These are phyloP conservation scores for Magallana nippona DNA, from an alignment of 2,888 invertebrate genomes.

Conservation along the genomic window DNA sequence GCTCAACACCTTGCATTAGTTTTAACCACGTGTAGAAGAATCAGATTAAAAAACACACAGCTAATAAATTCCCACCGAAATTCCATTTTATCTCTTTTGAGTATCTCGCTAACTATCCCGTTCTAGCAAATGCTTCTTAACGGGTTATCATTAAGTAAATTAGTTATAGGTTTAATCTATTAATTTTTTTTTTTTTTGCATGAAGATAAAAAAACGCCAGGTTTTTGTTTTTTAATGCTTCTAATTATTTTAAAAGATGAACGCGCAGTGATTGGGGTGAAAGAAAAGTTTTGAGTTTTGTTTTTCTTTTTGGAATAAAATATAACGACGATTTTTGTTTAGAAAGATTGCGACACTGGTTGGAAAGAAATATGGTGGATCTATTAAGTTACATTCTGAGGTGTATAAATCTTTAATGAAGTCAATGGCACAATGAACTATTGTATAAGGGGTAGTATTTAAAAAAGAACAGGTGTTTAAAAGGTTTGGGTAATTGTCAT, in stretches of 20 bases:
- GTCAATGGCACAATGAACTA: constrained; percentile 7
- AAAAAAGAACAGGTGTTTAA: constrained; percentile 30
- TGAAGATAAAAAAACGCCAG: background rate
- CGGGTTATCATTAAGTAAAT: constrained; percentile 11
- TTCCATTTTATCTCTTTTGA: constrained; percentile 19
- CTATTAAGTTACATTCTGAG: background rate
- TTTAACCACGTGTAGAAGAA: constrained; percentile 32
- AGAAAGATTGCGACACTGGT: background rate
- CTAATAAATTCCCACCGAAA: constrained; percentile 30
- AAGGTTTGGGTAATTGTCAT: constrained; percentile 19
- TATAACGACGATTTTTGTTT: background rate
- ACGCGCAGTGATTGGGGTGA: background rate
- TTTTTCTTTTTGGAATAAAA: too few relatives aligned
- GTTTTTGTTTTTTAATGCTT: background rate
- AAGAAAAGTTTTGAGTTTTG: background rate
- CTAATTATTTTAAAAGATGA: constrained; percentile 12
- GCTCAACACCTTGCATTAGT: constrained; percentile 35
- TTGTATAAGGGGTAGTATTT: background rate
- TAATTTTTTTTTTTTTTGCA: background rate
- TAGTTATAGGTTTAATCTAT: constrained; percentile 7
- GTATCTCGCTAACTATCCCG: constrained; percentile 11
- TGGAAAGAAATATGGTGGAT: background rate
- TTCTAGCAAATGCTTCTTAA: background rate
- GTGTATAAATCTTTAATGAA: constrained; percentile 23
- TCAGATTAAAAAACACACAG: constrained; percentile 6